A percentile compares a stretch with the other conserved stretches of the same genome.
Evolutionary conservation across 2,888 invertebrate genomes (phyloP).

Genomic region (Lithophane socia): DNA sequence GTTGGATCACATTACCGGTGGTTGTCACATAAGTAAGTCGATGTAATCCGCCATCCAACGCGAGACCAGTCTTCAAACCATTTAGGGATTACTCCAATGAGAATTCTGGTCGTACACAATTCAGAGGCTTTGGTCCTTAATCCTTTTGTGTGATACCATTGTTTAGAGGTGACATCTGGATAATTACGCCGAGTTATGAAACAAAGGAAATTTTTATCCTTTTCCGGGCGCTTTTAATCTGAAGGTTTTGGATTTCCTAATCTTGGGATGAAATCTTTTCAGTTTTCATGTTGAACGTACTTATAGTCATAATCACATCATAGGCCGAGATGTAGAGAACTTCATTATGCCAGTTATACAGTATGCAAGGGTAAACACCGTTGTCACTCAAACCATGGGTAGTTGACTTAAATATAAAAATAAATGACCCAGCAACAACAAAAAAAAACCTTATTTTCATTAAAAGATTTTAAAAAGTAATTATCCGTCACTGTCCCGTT

Average conservation of each 20-base stretch:
- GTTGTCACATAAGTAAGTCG: constrained; percentile 47
- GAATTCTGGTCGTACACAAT: constrained; percentile 53
- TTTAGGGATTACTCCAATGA: constrained; percentile 60
- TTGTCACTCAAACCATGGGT: too few relatives aligned
- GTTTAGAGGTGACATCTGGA: constrained; percentile 46
- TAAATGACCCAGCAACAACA: too few relatives aligned
- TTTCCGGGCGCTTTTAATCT: constrained; percentile 18
- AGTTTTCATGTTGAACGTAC: constrained; percentile 2
- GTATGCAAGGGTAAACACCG: too few relatives aligned
- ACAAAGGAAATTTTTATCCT: constrained; percentile 39
- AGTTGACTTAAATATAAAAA: too few relatives aligned
- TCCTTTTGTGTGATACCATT: constrained; percentile 53
- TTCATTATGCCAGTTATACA: too few relatives aligned
- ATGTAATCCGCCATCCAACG: constrained; percentile 43
- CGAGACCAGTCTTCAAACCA: constrained; percentile 39
- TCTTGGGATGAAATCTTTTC: constrained; percentile 14
- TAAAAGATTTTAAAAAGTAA: too few relatives aligned
- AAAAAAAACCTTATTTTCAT: too few relatives aligned
- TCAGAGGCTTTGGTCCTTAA: constrained; percentile 46
- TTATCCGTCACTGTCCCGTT: too few relatives aligned
- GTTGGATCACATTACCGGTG: constrained; percentile 31
- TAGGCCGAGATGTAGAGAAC: too few relatives aligned
- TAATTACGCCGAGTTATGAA: constrained; percentile 49
- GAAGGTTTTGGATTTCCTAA: constrained; percentile 20
- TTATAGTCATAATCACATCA: not conserved